Evolutionary conservation across 2,113 vertebrate genomes (phyloP), one percentile per base, ranked within the genome.

Genomic region (Myrmophylax atrothorax): DNA sequence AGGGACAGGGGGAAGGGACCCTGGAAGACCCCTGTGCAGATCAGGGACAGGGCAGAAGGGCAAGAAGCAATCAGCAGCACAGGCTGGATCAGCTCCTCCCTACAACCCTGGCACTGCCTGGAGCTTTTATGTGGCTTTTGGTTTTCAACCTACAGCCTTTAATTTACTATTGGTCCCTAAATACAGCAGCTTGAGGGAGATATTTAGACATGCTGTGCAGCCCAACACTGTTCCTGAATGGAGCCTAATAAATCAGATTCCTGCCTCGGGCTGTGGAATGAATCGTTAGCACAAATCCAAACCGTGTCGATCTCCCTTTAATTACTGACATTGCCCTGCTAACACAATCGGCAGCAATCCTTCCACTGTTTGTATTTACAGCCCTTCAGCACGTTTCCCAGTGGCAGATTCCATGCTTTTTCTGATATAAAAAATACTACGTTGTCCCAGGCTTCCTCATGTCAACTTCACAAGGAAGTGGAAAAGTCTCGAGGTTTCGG

Each of bases 381-480:
- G 59, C 44, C 59, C 63, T 56, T 33, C 68, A 77, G n/a, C 35
- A 18, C 31, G 80, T 44, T 84, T 55, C 44, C 25, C 56, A 74
- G 52, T 19, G 52, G 42, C 12, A 85, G 59, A 74, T 66, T 59
- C 46, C 67, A 76, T 31, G 24, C 53, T 74, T 90, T 84, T 86
- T 68, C 72, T 89, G 60, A 59, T 13, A 31, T 6, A 44, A 74
- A 91, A 92, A 72, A 31, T 8, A 66, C 6, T 5, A 33, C 2
- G 0, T 26, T 12, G 6, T 70, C 35, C 53, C 0, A 0, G 7
- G 29, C 12, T 88, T 76, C 67, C 46, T 24, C 60, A 17, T 16
- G 15, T 35, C 67, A 91, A 7, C 42, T 7, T 74, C 76, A 87
- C 28, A 64, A 77, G 52, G 68, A 72, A 89, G 76, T 87, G 56